Percentiles rank a stretch among this genome's conserved stretches.
Conservation (phyloP, 2,888 invertebrate species). For the Epinotia bilunana region DNA sequence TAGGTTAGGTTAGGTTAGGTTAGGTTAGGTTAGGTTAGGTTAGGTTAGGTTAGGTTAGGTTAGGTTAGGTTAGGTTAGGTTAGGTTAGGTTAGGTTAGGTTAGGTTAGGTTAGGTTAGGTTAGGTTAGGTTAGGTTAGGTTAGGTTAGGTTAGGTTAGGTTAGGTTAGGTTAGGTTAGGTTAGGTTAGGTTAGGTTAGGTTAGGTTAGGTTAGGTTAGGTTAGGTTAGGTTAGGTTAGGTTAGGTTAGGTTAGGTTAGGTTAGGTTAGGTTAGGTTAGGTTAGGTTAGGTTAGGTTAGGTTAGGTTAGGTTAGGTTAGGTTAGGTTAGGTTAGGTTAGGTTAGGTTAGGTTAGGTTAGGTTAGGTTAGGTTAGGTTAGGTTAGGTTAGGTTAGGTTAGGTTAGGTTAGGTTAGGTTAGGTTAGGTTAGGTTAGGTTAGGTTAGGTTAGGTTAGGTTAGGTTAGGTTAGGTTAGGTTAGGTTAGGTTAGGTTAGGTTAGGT, state of each 20-base stretch:
- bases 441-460: conserved; percentile 41
- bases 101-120: conserved; percentile 14
- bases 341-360: conserved; percentile 45
- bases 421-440: conserved; percentile 40
- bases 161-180: conserved; percentile 46
- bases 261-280: conserved; percentile 35
- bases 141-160: conserved; percentile 47
- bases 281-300: conserved; percentile 38
- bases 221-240: conserved; percentile 37
- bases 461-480: conserved; percentile 42
- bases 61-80: conserved; percentile 14
- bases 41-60: conserved; percentile 17
- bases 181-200: conserved; percentile 41
- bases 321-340: conserved; percentile 42
- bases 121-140: conserved; percentile 23
- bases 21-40: conserved; percentile 17
- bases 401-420: conserved; percentile 42
- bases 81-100: conserved; percentile 15
- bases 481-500: conserved; percentile 40
- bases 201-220: conserved; percentile 38
- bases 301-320: conserved; percentile 44
- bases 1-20: conserved; percentile 20
- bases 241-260: conserved; percentile 36
- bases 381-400: conserved; percentile 45
- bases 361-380: conserved; percentile 43